Evolutionary conservation across 35 echinoderm and acorn worm genomes (phyloP).

Genomic region (Heliocidaris tuberculata): DNA sequence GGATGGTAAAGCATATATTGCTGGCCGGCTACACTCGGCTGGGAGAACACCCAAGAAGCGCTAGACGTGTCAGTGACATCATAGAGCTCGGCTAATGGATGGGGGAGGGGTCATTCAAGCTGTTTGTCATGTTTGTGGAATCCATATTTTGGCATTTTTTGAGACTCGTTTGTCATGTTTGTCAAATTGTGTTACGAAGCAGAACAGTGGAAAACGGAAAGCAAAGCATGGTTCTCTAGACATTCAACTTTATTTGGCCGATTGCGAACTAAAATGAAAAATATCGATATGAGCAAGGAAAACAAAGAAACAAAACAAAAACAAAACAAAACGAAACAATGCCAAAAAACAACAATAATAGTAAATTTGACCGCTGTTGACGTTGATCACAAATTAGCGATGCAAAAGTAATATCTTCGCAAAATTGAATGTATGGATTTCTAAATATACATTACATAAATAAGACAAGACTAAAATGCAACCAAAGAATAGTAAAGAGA

Average conservation of each 20-base stretch:
- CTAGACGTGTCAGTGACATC: constrained; percentile 40
- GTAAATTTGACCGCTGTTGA: no score
- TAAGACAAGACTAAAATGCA: no score
- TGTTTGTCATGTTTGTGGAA: constrained; percentile 1
- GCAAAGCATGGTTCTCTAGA: neutral
- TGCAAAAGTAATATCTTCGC: no score
- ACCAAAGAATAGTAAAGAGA: no score
- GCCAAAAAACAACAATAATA: neutral
- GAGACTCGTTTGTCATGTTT: neutral
- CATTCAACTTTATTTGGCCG: neutral
- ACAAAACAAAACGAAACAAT: neutral
- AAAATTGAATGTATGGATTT: no score
- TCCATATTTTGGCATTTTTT: neutral
- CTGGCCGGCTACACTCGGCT: constrained; percentile 30
- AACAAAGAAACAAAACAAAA: neutral
- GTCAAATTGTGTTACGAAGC: neutral
- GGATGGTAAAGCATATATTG: neutral
- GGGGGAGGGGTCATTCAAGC: constrained; percentile 13
- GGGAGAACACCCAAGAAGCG: constrained; percentile 43
- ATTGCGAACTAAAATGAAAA: neutral
- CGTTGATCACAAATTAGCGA: no score
- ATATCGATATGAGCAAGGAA: neutral
- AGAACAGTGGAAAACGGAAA: neutral
- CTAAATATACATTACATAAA: no score
- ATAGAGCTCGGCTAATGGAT: constrained; percentile 3